A percentile compares a stretch with the other conserved stretches of the same genome.
These are phyloP conservation scores for Platichthys flesus DNA, from an alignment of 2,113 vertebrate genomes.

Conservation along the genomic window DNA sequence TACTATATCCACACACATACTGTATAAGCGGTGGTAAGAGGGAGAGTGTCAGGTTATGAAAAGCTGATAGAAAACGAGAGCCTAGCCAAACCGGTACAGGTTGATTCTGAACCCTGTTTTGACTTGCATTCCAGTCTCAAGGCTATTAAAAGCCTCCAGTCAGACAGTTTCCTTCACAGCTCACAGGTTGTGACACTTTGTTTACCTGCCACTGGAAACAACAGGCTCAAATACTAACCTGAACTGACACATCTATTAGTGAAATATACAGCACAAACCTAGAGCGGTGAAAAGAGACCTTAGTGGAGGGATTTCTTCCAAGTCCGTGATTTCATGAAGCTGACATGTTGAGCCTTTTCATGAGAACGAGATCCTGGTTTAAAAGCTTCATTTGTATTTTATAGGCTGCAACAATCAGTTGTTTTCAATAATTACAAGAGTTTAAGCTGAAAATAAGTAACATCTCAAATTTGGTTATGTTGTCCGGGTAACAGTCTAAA, in stretches of 20 bases:
- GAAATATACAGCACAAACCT: background rate
- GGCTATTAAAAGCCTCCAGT: conserved; percentile 3
- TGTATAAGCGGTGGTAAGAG: conserved; percentile 1
- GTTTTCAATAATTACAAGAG: too few relatives aligned
- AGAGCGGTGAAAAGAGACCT: too few relatives aligned
- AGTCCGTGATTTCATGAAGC: too few relatives aligned
- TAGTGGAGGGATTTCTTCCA: too few relatives aligned
- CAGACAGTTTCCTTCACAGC: conserved; percentile 35
- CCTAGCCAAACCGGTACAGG: conserved; percentile 26
- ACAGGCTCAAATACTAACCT: background rate
- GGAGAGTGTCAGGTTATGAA: conserved; percentile 64
- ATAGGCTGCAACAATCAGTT: too few relatives aligned
- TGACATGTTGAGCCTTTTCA: too few relatives aligned
- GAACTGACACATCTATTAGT: background rate
- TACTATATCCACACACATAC: background rate
- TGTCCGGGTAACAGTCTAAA: too few relatives aligned
- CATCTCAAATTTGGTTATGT: too few relatives aligned
- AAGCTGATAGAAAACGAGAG: conserved; percentile 47
- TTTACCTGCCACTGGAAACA: conserved; percentile 10
- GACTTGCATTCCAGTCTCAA: conserved; percentile 31
- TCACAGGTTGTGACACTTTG: conserved; percentile 12
- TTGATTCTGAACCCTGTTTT: conserved; percentile 24
- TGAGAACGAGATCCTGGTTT: too few relatives aligned
- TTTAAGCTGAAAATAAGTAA: background rate
- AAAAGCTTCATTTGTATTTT: too few relatives aligned